Conservation (phyloP, 2,888 invertebrate genomes). For the Sminthurides aquaticus region DNA sequence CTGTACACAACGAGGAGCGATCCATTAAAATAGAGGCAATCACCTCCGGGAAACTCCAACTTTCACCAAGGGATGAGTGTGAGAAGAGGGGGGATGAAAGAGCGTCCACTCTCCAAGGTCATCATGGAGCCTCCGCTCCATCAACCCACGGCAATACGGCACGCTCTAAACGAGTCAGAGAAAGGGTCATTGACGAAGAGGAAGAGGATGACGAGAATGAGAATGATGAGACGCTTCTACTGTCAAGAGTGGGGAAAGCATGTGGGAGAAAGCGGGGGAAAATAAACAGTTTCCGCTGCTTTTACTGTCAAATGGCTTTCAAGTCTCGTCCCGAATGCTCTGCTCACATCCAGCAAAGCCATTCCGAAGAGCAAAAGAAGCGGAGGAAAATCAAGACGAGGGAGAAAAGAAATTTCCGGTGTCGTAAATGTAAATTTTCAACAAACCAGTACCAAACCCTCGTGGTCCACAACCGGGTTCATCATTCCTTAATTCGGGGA, state of each 20-base stretch:
- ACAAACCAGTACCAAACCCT: conserved; percentile 37
- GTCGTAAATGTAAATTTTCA: conserved; percentile 41
- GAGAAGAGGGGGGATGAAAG: neutral
- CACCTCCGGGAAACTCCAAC: neutral
- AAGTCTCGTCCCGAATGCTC: conserved; percentile 29
- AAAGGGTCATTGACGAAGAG: neutral
- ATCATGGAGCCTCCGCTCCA: neutral
- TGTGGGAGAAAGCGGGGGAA: conserved; percentile 5
- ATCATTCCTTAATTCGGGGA: conserved; percentile 30
- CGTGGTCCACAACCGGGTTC: conserved; percentile 40
- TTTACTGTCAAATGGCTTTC: conserved; percentile 36
- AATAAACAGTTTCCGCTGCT: conserved; percentile 32
- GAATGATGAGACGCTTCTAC: neutral
- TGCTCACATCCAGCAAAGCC: conserved; percentile 35
- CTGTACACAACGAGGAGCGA: neutral
- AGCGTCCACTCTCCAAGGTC: neutral
- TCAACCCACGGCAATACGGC: neutral
- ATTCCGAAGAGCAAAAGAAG: conserved; percentile 4
- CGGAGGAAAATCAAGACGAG: neutral
- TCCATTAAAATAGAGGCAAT: conserved; percentile 8
- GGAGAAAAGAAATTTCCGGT: conserved; percentile 30
- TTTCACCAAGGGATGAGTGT: no score
- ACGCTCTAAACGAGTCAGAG: neutral
- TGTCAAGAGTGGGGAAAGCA: no score
- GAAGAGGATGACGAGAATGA: conserved; percentile 10